Conservation (phyloP, 64 coral and sea anemone genomes). For the Cladopsammia gracilis region DNA sequence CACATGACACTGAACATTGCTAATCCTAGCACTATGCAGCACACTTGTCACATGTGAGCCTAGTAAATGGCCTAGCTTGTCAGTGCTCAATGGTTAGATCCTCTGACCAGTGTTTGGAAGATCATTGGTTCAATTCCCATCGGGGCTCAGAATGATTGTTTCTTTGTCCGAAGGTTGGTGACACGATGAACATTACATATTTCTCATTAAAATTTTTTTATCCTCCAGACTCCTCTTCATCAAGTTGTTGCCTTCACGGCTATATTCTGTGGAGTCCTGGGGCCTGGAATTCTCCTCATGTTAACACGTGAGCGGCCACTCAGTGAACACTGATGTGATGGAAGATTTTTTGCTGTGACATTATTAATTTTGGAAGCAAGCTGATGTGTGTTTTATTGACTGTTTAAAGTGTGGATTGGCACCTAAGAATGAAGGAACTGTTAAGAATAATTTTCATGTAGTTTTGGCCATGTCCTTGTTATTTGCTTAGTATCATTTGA, state of each 20-base stretch:
- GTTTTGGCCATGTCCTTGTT: not conserved
- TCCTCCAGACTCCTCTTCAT: constrained; percentile 69
- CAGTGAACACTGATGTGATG: constrained; percentile 30
- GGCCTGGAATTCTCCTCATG: constrained; percentile 85
- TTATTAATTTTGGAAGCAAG: not conserved
- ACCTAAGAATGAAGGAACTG: not conserved
- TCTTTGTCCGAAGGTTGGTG: too few species aligned
- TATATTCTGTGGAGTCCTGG: constrained; percentile 67
- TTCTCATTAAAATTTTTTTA: not conserved
- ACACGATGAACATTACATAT: too few species aligned
- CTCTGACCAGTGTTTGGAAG: too few species aligned
- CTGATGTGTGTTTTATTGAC: constrained; percentile 2
- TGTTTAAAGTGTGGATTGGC: not conserved
- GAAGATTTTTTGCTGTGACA: not conserved
- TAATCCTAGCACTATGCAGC: too few species aligned
- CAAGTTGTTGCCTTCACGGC: constrained; percentile 78
- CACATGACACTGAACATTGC: too few species aligned
- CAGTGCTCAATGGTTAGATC: too few species aligned
- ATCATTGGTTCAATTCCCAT: too few species aligned
- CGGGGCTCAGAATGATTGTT: too few species aligned
- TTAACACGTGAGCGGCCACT: constrained; percentile 72
- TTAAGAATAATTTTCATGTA: not conserved
- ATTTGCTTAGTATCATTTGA: too few species aligned
- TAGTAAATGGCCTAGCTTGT: too few species aligned
- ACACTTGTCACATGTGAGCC: too few species aligned